Conservation (phyloP, 2,888 invertebrate species). For the Microplitis manilae region DNA sequence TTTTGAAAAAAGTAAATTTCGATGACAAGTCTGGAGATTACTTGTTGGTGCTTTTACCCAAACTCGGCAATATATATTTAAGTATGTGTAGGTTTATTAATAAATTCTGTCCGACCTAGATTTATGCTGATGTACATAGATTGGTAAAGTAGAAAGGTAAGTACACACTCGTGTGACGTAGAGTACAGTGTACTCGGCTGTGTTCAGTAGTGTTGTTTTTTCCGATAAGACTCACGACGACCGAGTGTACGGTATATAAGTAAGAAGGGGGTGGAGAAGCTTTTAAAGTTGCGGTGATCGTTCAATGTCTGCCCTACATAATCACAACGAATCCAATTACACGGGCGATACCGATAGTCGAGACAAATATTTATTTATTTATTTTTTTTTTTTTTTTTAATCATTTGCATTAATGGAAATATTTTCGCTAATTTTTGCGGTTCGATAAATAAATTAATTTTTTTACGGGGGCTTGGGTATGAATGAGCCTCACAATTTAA, state of each 20-base stretch:
- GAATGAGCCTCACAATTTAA: too few relatives aligned
- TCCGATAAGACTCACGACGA: conserved; percentile 36
- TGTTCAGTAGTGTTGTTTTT: conserved; percentile 35
- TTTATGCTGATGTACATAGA: conserved; percentile 16
- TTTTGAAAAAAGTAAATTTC: too few relatives aligned
- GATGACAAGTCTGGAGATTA: too few relatives aligned
- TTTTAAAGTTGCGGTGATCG: conserved; percentile 45
- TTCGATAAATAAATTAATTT: too few relatives aligned
- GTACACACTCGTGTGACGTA: conserved; percentile 23
- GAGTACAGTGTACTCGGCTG: background rate
- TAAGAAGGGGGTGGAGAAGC: conserved; percentile 24
- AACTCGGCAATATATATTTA: conserved; percentile 2
- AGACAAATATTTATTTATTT: background rate
- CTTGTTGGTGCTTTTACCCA: background rate
- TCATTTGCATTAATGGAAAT: too few relatives aligned
- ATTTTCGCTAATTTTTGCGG: too few relatives aligned
- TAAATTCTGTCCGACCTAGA: conserved; percentile 41
- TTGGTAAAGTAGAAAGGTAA: background rate
- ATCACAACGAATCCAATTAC: conserved; percentile 45
- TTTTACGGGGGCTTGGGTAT: too few relatives aligned
- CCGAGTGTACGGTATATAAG: conserved; percentile 6
- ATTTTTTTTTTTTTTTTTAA: too few relatives aligned
- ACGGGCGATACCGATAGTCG: conserved; percentile 17
- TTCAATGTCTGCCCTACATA: conserved; percentile 46
- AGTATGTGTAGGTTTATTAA: conserved; percentile 20